Percentiles rank a stretch among this genome's conserved stretches.
Evolutionary conservation across 2,797 vertebrate species (phyloP).

Genomic region (Onychomys leucogaster): DNA sequence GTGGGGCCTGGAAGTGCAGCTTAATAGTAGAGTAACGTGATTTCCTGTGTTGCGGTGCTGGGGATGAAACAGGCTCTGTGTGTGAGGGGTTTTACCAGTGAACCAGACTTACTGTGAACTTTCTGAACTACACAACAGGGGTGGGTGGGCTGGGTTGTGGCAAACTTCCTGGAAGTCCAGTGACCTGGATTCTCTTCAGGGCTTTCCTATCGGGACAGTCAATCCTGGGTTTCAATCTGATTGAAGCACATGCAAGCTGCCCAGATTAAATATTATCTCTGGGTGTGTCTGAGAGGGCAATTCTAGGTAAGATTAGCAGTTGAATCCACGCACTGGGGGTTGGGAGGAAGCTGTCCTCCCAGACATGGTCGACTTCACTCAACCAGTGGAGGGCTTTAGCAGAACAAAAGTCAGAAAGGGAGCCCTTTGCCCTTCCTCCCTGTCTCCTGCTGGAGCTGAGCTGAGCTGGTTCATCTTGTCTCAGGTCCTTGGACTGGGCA

Average conservation of each 20-base stretch:
- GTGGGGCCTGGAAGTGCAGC: too few species aligned
- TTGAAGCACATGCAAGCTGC: not conserved
- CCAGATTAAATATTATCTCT: not conserved
- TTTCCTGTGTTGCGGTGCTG: not conserved
- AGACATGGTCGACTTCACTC: not conserved
- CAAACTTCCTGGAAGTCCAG: not conserved
- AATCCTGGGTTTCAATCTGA: conserved; percentile 9
- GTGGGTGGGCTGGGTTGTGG: not conserved
- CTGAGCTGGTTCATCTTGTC: not conserved
- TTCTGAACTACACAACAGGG: not conserved
- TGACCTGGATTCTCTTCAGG: not conserved
- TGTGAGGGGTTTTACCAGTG: not conserved
- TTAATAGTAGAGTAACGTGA: too few species aligned
- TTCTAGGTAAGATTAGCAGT: conserved; percentile 21
- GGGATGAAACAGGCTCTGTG: not conserved
- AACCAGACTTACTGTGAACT: not conserved
- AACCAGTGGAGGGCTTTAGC: not conserved
- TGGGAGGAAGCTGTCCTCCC: not conserved
- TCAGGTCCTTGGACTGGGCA: not conserved
- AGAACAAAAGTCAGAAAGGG: not conserved
- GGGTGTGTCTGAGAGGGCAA: not conserved
- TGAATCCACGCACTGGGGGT: not conserved
- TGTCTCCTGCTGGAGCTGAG: not conserved
- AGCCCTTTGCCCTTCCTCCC: not conserved
- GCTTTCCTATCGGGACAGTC: not conserved